Percentiles rank a stretch among this genome's conserved stretches.
These are phyloP conservation scores for Poeciliopsis gracilis DNA, from an alignment of 2,797 vertebrate genomes.

Conservation along the genomic window DNA sequence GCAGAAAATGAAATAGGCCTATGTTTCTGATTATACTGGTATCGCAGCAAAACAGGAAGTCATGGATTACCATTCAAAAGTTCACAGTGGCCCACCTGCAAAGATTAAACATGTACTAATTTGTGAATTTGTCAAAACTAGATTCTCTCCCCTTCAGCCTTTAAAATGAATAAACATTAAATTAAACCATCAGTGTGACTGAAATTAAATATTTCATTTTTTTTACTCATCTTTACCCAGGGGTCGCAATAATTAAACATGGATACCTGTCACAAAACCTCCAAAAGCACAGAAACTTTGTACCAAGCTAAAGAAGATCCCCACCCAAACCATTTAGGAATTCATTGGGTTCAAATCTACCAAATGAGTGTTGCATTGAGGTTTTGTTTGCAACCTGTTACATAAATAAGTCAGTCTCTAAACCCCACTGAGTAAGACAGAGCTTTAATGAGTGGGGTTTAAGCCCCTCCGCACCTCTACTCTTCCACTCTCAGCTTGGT, in stretches of 20 bases:
- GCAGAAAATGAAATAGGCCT: background rate
- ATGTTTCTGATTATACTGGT: background rate
- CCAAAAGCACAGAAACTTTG: constrained; percentile 14
- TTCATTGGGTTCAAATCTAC: constrained; percentile 77
- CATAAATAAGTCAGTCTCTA: constrained; percentile 84
- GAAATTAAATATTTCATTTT: background rate
- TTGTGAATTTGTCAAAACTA: background rate
- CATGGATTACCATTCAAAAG: background rate
- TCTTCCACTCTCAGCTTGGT: constrained; percentile 70
- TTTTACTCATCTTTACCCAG: background rate
- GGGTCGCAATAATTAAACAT: background rate
- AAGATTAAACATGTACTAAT: background rate
- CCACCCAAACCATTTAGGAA: constrained; percentile 75
- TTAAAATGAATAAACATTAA: background rate
- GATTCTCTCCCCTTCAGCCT: background rate
- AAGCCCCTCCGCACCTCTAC: constrained; percentile 72
- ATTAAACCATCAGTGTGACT: background rate
- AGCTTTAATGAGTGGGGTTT: constrained; percentile 91
- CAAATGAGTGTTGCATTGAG: constrained; percentile 81
- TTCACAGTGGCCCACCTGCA: background rate
- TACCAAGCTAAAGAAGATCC: constrained; percentile 39
- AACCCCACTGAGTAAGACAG: constrained; percentile 85
- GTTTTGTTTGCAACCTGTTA: constrained; percentile 86
- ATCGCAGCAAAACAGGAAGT: background rate
- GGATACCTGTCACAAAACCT: background rate